phyloP scores from a whole-genome alignment of 2,797 vertebrate genomes.

The Benthosema pterotum region DNA sequence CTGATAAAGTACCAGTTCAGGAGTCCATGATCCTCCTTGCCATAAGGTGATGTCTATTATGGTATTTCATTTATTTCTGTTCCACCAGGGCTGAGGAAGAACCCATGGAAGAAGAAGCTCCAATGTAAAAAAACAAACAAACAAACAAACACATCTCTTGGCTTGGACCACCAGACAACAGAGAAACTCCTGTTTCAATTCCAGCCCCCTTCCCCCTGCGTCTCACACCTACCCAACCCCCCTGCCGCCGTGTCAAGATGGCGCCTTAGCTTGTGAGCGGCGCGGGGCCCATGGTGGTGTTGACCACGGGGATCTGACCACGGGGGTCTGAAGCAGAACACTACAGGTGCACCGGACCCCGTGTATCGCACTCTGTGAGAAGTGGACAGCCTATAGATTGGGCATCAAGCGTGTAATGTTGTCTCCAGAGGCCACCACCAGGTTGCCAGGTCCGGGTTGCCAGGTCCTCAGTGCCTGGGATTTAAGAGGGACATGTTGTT shows the following conservation, averaged over 20 bases:
- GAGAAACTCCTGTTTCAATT: slow-evolving; percentile 59
- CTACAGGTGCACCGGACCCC: slow-evolving; percentile 55
- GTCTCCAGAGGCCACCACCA: slow-evolving; percentile 34
- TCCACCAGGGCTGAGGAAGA: slow-evolving; percentile 88
- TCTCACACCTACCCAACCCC: slow-evolving; percentile 71
- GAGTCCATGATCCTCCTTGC: too few species aligned
- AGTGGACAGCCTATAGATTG: slow-evolving; percentile 40
- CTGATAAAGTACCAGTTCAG: too few species aligned
- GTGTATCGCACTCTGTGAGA: slow-evolving; percentile 22
- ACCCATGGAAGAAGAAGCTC: slow-evolving; percentile 96
- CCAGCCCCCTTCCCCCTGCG: slow-evolving; percentile 65
- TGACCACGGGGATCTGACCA: slow-evolving; percentile 47
- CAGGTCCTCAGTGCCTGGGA: slow-evolving; percentile 27
- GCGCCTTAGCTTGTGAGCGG: slow-evolving; percentile 59
- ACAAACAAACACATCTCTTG: too few species aligned
- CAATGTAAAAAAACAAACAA: slow-evolving; percentile 91
- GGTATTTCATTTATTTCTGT: slow-evolving; percentile 2
- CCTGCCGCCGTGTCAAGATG: slow-evolving; percentile 59
- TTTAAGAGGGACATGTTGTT: slow-evolving; percentile 19
- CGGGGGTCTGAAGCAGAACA: slow-evolving; percentile 42
- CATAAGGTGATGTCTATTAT: neutral
- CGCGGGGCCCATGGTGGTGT: slow-evolving; percentile 39
- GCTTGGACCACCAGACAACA: slow-evolving; percentile 59
- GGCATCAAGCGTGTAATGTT: slow-evolving; percentile 24
- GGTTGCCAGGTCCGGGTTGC: neutral